These are phyloP conservation scores for Heterohyrax brucei DNA, from an alignment of 2,797 vertebrate species.

Conservation along the genomic window DNA sequence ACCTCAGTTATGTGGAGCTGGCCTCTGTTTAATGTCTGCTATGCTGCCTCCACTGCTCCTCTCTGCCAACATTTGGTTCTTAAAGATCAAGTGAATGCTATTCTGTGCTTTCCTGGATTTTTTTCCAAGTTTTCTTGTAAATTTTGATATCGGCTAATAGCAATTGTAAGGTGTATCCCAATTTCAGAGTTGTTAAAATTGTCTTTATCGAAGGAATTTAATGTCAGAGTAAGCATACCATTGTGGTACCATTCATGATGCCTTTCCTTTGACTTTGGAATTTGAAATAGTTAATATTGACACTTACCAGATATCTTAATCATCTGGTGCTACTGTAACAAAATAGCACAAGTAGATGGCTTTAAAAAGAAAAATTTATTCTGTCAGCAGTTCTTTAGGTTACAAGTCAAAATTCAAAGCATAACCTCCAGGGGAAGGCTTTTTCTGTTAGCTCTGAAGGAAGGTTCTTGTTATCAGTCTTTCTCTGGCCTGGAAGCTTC, in stretches of 20 bases:
- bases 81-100: slow-evolving; percentile 41
- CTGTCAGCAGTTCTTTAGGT: no score
- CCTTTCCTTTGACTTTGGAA: slow-evolving; percentile 7
- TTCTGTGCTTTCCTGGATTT: slow-evolving; percentile 16
- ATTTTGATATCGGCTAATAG: background rate
- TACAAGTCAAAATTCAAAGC: no score
- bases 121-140: slow-evolving; percentile 37
- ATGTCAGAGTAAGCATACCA: background rate
- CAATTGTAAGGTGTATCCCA: slow-evolving; percentile 8
- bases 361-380: no score
- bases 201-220: slow-evolving; percentile 33
- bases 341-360: no score
- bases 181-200: slow-evolving; percentile 41
- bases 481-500: no score
- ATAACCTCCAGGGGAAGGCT: no score
- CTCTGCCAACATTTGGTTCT: background rate
- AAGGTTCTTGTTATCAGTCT: no score
- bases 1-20: background rate
- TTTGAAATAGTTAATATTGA: slow-evolving; percentile 62
- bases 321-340: no score
- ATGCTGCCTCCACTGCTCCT: background rate
- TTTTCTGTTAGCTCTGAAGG: no score
- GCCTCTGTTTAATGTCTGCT: background rate
- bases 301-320: background rate
- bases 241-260: background rate